phyloP scores from a whole-genome alignment of 2,888 invertebrate species.

The Hypselothyrea guttata region DNA sequence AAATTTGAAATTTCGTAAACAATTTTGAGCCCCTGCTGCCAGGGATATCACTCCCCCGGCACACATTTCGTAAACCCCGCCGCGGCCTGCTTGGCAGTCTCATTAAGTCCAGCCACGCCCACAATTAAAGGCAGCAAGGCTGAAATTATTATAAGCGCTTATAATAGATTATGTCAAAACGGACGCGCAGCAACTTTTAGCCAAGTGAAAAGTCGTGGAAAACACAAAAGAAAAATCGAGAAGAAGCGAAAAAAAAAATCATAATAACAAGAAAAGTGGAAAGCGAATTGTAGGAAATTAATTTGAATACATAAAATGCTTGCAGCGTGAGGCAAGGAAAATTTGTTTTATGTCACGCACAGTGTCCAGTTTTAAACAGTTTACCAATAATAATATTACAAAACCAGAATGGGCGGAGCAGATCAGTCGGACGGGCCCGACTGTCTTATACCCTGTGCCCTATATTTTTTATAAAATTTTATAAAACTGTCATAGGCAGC shows the following conservation, averaged over 20 bases:
- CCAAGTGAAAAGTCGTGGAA: slow-evolving; percentile 27
- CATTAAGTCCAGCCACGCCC: slow-evolving; percentile 60
- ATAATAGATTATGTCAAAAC: slow-evolving; percentile 62
- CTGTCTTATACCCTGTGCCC: too few relatives aligned
- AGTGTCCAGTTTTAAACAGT: slow-evolving; percentile 24
- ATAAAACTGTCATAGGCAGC: too few relatives aligned
- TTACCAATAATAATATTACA: too few relatives aligned
- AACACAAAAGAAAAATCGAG: neutral
- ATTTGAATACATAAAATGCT: slow-evolving; percentile 55
- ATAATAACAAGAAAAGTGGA: slow-evolving; percentile 5
- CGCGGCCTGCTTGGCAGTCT: slow-evolving; percentile 19
- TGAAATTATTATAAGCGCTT: slow-evolving; percentile 35
- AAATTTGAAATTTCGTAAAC: slow-evolving; percentile 35
- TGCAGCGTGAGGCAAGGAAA: neutral
- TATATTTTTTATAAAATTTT: too few relatives aligned
- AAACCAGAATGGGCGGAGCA: too few relatives aligned
- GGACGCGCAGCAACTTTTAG: slow-evolving; percentile 22
- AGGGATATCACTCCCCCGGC: slow-evolving; percentile 32
- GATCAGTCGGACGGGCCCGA: too few relatives aligned
- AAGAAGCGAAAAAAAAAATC: slow-evolving; percentile 6
- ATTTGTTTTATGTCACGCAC: slow-evolving; percentile 61
- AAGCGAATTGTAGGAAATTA: slow-evolving; percentile 51
- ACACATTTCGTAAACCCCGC: slow-evolving; percentile 15
- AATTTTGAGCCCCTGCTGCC: slow-evolving; percentile 1
- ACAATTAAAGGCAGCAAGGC: slow-evolving; percentile 50